These are phyloP conservation scores for Gerris buenoi DNA, from an alignment of 1,140 invertebrate species.

Conservation along the genomic window DNA sequence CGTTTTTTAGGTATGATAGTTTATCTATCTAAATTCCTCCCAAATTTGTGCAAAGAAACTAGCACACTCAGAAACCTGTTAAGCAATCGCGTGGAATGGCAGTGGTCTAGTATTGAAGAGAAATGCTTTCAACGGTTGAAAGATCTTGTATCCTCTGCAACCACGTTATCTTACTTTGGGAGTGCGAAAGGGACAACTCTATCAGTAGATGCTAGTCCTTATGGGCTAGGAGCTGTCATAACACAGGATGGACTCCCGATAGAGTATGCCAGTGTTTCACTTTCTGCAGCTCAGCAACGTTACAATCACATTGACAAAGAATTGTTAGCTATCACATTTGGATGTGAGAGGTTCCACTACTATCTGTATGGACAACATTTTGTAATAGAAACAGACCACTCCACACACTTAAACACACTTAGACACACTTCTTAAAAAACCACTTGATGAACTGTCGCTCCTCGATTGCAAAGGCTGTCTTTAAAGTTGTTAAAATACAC, in stretches of 20 bases:
- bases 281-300: constrained; percentile 21
- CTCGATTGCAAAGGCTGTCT: background rate
- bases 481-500: background rate
- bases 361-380: constrained; percentile 20
- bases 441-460: constrained; percentile 23
- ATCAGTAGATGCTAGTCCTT: constrained; percentile 2
- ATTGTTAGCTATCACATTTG: constrained; percentile 20
- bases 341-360: constrained; percentile 20
- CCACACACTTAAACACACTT: too few species aligned
- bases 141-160: constrained; percentile 27
- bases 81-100: too few species aligned
- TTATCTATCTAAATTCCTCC: too few species aligned
- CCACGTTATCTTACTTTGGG: constrained; percentile 18
- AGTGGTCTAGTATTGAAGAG: background rate
- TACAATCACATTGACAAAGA: constrained; percentile 23
- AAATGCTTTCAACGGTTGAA: background rate
- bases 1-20: too few species aligned
- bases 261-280: constrained; percentile 24
- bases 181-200: constrained; percentile 17
- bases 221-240: constrained; percentile 19
- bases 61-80: too few species aligned
- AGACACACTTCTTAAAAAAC: constrained; percentile 27
- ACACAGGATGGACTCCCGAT: constrained; percentile 24
- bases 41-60: too few species aligned
- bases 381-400: constrained; percentile 19